A percentile compares a stretch with the other conserved stretches of the same genome.
These are phyloP conservation scores for Phasianus colchicus DNA, from an alignment of 2,113 vertebrate species.

Conservation along the genomic window DNA sequence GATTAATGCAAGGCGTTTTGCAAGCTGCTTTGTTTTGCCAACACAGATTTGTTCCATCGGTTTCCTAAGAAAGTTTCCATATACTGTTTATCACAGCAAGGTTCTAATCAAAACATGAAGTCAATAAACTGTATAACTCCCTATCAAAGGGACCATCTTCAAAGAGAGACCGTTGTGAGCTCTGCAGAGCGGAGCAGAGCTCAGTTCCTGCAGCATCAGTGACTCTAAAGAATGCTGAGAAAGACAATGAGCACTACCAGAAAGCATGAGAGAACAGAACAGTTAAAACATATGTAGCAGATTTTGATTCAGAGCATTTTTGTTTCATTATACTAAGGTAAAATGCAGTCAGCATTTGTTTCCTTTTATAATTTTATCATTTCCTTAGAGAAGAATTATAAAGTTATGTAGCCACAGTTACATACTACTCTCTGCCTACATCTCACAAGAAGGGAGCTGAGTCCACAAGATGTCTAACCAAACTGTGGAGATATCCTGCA, in stretches of 20 bases:
- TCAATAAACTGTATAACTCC: not conserved
- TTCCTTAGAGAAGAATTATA: not conserved
- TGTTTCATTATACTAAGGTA: not conserved
- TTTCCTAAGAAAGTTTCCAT: not conserved
- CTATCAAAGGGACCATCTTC: not conserved
- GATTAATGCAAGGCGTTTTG: not conserved
- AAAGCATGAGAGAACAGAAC: not conserved
- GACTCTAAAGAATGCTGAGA: not conserved
- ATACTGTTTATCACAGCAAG: not conserved
- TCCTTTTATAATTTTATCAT: not conserved
- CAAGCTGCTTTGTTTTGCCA: not conserved
- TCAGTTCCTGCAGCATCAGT: not conserved
- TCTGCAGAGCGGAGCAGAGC: not conserved
- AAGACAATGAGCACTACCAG: not conserved
- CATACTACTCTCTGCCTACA: not conserved
- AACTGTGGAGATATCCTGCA: not conserved
- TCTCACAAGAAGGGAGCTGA: not conserved
- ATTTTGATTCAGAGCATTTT: not conserved
- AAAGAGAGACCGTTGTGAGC: not conserved
- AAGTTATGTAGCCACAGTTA: not conserved
- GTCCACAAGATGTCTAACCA: not conserved
- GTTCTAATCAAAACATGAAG: not conserved
- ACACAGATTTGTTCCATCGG: not conserved
- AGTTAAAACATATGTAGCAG: not conserved
- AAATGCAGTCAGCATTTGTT: not conserved